A percentile compares a stretch with the other conserved stretches of the same genome.
Evolutionary conservation across 1,140 invertebrate species (phyloP).

Genomic region (Sinella curviseta): DNA sequence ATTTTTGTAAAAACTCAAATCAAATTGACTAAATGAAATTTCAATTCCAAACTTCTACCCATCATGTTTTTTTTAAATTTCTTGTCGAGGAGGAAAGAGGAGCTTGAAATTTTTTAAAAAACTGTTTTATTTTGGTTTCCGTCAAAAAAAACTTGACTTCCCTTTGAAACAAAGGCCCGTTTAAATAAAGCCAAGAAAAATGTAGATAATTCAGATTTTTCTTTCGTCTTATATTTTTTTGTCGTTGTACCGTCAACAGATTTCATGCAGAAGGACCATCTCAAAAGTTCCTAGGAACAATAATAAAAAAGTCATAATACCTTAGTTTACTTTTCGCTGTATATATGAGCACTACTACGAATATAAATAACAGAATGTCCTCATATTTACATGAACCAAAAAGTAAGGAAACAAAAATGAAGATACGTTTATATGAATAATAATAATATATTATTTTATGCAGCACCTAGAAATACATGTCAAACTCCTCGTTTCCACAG

Average conservation of each 20-base stretch:
- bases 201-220: not conserved
- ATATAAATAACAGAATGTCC: too few relatives aligned
- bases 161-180: not conserved
- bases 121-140: too few relatives aligned
- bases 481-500: constrained; percentile 18
- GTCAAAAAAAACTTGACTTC: not conserved
- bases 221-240: not conserved
- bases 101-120: not conserved
- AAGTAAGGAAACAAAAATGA: constrained; percentile 42
- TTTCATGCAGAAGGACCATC: constrained; percentile 77
- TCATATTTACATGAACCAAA: too few relatives aligned
- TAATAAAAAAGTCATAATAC: not conserved
- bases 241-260: constrained; percentile 18
- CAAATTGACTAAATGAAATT: too few relatives aligned
- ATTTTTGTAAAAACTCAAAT: too few relatives aligned
- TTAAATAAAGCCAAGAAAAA: too few relatives aligned
- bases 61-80: too few relatives aligned
- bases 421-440: constrained; percentile 35
- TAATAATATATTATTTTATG: constrained; percentile 36
- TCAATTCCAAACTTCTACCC: too few relatives aligned
- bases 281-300: constrained; percentile 82
- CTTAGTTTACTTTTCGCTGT: too few relatives aligned
- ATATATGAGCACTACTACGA: constrained; percentile 27
- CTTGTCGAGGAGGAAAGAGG: constrained; percentile 24
- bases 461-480: constrained; percentile 27